Percentiles rank a stretch among this genome's conserved stretches.
Conservation (phyloP, 2,797 vertebrate species). For the Pseudocheirus occidentalis region DNA sequence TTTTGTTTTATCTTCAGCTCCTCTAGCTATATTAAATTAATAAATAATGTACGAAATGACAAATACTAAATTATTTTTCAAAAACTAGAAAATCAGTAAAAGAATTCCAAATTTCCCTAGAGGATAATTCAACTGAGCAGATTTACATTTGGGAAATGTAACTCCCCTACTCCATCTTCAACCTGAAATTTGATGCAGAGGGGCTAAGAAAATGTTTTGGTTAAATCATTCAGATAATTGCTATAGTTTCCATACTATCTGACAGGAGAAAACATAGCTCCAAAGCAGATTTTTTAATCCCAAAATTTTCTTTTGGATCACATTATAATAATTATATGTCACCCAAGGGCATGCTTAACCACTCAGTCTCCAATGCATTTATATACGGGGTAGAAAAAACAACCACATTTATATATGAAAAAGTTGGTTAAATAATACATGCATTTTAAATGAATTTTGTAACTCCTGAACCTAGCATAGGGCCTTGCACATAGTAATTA, state of each 20-base stretch:
- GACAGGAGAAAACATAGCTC: background rate
- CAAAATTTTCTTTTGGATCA: background rate
- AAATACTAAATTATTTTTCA: background rate
- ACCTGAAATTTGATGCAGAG: background rate
- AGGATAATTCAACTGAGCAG: background rate
- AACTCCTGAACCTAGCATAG: background rate
- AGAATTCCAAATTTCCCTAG: too few species aligned
- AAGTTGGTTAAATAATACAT: background rate
- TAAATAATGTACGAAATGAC: background rate
- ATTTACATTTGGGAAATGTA: background rate
- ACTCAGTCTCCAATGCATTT: background rate
- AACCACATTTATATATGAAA: background rate
- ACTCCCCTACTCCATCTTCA: background rate
- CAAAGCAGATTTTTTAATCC: background rate
- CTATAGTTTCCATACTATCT: background rate
- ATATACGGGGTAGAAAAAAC: background rate
- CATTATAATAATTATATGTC: background rate
- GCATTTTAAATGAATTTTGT: background rate
- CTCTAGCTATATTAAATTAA: background rate
- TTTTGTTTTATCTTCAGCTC: conserved; percentile 12
- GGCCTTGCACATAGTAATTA: background rate
- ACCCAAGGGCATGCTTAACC: background rate
- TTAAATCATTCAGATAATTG: conserved; percentile 1
- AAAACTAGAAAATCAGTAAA: accelerated
- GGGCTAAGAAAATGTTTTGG: background rate